These are phyloP conservation scores for Patiria pectinifera DNA, from an alignment of 53 echinoderm and acorn worm genomes.

Conservation along the genomic window DNA sequence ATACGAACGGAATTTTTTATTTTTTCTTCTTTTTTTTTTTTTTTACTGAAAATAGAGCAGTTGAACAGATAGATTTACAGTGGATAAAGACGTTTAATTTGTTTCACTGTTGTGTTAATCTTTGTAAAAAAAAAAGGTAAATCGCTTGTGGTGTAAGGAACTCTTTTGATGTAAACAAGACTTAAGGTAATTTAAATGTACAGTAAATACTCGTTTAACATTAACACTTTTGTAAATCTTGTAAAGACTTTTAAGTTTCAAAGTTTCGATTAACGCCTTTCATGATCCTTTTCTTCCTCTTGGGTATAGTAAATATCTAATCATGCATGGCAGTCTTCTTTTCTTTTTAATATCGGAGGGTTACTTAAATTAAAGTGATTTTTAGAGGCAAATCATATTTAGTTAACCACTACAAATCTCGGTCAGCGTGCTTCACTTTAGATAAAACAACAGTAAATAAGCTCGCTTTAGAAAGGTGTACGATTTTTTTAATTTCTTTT, in stretches of 20 bases:
- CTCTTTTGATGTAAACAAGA: background rate
- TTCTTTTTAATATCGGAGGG: background rate
- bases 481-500: too few relatives aligned
- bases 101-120: too few relatives aligned
- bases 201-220: background rate
- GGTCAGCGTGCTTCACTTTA: too few relatives aligned
- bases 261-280: background rate
- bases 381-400: too few relatives aligned
- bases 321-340: background rate
- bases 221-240: background rate
- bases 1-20: background rate
- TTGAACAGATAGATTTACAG: background rate
- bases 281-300: background rate
- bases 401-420: too few relatives aligned
- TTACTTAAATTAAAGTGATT: too few relatives aligned
- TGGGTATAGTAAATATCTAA: background rate
- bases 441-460: too few relatives aligned
- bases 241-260: background rate
- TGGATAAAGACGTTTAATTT: background rate
- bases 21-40: background rate
- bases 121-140: too few relatives aligned
- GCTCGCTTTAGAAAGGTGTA: too few relatives aligned
- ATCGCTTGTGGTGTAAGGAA: too few relatives aligned
- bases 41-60: background rate
- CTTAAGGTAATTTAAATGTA: background rate